Evolutionary conservation across 2,113 vertebrate species (phyloP), one percentile per base, ranked within the genome.

Genomic region (Polypterus bichir): DNA sequence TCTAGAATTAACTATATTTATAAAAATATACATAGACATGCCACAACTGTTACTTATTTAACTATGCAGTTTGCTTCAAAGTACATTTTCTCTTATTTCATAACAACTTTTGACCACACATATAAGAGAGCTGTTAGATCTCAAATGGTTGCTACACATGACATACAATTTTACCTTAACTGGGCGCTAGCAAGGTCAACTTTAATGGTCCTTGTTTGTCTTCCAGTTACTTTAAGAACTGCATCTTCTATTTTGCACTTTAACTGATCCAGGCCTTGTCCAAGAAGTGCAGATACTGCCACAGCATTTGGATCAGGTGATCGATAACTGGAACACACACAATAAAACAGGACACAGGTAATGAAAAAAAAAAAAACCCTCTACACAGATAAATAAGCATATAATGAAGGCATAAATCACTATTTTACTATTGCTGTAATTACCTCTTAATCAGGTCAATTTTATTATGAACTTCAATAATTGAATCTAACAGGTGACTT

Each of bases 401-500:
- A 27, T 27, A 27, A 27, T 27, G 27, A 27, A 27, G 27, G 27
- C 27, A 27, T 27, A 27, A 27, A 27, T 27, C 27, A 7, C 56
- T 44, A 65, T 68, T 49, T 58, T 48, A 46, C 83, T 84, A 27
- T 27, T 27, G 27, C 27, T 27, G 27, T 27, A 27, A 27, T 27
- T 82, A 97, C 95, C 83, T 69, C 4, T 87, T 76, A 44, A 91
- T 4, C 4, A 93, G 88, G 77, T 98, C 95, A 3, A 81, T 88
- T 81, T 97, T 97, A 70, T 96, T 98, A 74, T 97, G 92, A 62
- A 97, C 92, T 70, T 98, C 95, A 54, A 94, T 55, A 59, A 96
- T 70, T 4, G 88, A 83, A 67, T 72, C 85, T 68, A 93, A 54
- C 51, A 97, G 86, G 3, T 64, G 59, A 46, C 77, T 72, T 0